These are phyloP conservation scores for Escarpia spicata DNA, from an alignment of 2,888 invertebrate species.

Conservation along the genomic window DNA sequence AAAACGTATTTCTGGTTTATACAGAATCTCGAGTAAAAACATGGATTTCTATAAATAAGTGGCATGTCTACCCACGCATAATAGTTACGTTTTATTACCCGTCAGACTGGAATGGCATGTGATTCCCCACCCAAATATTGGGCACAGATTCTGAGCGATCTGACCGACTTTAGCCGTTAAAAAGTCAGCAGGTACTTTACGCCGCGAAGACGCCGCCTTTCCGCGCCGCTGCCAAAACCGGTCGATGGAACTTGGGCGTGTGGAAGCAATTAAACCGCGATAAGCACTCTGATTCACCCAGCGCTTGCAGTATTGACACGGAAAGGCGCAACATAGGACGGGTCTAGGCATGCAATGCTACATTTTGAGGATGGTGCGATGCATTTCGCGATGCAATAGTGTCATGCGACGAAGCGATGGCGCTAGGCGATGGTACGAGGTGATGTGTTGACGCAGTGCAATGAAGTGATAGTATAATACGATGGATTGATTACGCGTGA, in stretches of 20 bases:
- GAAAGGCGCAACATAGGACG: background rate
- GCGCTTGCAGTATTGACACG: background rate
- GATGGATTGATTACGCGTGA: too few species aligned
- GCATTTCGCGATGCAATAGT: too few species aligned
- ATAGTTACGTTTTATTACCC: background rate
- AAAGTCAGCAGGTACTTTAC: background rate
- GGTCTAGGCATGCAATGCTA: too few species aligned
- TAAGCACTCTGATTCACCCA: background rate
- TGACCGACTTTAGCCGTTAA: constrained; percentile 6
- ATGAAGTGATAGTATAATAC: too few species aligned
- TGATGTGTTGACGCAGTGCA: too few species aligned
- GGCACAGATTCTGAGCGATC: background rate
- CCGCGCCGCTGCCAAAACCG: background rate
- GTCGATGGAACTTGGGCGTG: background rate
- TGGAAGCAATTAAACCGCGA: background rate
- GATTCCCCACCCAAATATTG: background rate
- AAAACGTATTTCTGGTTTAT: too few species aligned
- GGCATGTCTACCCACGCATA: background rate
- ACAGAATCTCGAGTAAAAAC: too few species aligned
- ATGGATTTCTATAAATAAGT: too few species aligned
- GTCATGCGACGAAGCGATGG: too few species aligned
- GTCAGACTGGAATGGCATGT: background rate
- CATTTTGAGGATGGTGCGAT: too few species aligned
- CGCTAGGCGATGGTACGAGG: too few species aligned
- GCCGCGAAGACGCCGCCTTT: background rate